A percentile compares a stretch with the other conserved stretches of the same genome.
Evolutionary conservation across 2,113 vertebrate species (phyloP).

Genomic region (Mastomys natalensis): DNA sequence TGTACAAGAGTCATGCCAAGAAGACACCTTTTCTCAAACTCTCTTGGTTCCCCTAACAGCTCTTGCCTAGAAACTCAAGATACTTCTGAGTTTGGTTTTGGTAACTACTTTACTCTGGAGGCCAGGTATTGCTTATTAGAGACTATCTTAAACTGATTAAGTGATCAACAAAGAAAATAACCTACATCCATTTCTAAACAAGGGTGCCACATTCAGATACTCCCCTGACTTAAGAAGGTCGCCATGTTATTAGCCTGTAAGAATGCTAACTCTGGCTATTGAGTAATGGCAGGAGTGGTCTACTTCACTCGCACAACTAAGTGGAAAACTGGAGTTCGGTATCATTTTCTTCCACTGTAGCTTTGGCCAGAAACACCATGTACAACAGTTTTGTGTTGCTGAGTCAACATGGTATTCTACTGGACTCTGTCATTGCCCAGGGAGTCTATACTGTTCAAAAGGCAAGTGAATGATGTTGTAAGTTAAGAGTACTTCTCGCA

Average conservation of each 20-base stretch:
- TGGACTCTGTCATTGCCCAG: not conserved
- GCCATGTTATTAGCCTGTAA: not conserved
- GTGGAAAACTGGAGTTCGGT: not conserved
- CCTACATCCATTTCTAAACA: not conserved
- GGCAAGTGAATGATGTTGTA: not conserved
- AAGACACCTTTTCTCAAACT: not conserved
- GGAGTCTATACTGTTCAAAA: not conserved
- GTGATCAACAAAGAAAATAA: not conserved
- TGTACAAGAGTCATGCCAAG: not conserved
- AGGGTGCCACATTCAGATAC: not conserved
- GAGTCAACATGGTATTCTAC: constrained; percentile 14
- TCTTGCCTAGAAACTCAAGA: not conserved
- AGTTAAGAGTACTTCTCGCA: not conserved
- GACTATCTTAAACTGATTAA: not conserved
- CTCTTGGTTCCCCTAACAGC: not conserved
- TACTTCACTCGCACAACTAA: constrained; percentile 13
- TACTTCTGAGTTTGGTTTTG: constrained; percentile 3
- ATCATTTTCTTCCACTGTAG: not conserved
- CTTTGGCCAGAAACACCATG: constrained; percentile 2
- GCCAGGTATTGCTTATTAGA: not conserved
- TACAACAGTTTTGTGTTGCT: not conserved
- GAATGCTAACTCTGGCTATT: not conserved
- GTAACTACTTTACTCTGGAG: not conserved
- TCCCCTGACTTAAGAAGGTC: not conserved
- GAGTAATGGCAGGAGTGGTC: not conserved